Evolutionary conservation across 2,888 invertebrate genomes (phyloP).

Genomic region (Leptura quadrifasciata): DNA sequence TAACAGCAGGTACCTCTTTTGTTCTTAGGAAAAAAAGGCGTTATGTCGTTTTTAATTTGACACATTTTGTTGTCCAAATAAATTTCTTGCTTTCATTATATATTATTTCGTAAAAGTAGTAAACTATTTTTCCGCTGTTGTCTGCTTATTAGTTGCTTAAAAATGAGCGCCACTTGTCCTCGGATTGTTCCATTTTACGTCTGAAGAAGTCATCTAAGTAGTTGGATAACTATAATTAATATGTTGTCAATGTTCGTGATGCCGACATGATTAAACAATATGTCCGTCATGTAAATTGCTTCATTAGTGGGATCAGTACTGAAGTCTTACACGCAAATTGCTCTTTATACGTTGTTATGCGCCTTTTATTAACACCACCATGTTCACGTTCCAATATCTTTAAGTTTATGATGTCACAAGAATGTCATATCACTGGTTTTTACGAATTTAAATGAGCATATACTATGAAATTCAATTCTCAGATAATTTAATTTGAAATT

Average conservation of each 20-base stretch:
- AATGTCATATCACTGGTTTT: conserved; percentile 73
- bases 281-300: conserved; percentile 71
- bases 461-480: conserved; percentile 63
- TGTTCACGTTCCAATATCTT: conserved; percentile 70
- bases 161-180: too few species aligned
- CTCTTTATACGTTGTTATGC: conserved; percentile 53
- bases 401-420: conserved; percentile 72
- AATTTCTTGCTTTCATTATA: too few species aligned
- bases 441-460: conserved; percentile 70
- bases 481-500: conserved; percentile 69
- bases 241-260: conserved; percentile 40
- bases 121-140: too few species aligned
- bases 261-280: conserved; percentile 63
- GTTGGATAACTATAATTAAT: conserved; percentile 22
- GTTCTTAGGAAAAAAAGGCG: too few species aligned
- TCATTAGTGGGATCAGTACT: conserved; percentile 66
- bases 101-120: too few species aligned
- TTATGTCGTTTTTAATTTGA: too few species aligned
- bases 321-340: conserved; percentile 55
- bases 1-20: too few species aligned
- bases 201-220: neutral
- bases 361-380: conserved; percentile 69
- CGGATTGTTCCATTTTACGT: neutral
- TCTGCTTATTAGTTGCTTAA: too few species aligned
- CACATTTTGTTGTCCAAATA: too few species aligned